These are phyloP conservation scores for Todiramphus chloris DNA, from an alignment of 2,113 vertebrate genomes.

Conservation along the genomic window DNA sequence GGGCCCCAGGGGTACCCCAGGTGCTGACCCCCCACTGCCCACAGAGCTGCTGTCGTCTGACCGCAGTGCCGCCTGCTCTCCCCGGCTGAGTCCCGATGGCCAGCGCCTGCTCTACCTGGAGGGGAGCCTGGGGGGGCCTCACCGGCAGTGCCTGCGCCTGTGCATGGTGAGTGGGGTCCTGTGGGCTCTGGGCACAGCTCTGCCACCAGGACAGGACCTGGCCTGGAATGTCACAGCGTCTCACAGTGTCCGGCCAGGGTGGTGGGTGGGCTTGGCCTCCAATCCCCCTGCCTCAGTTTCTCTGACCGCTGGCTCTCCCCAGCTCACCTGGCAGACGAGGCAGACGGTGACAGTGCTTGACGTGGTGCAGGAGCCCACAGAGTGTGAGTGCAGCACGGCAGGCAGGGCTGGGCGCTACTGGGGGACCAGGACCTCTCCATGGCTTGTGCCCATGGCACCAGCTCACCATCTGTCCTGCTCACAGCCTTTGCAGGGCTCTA, in stretches of 20 bases:
- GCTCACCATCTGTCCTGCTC: neutral
- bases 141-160: slow-evolving; percentile 86
- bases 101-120: slow-evolving; percentile 87
- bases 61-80: slow-evolving; percentile 79
- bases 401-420: neutral
- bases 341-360: neutral
- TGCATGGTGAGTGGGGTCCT: slow-evolving; percentile 79
- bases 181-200: rapidly evolving
- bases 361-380: neutral
- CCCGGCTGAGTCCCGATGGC: slow-evolving; percentile 91
- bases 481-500: slow-evolving; percentile 91
- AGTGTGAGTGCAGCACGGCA: rapidly evolving
- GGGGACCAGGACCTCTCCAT: rapidly evolving
- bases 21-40: neutral
- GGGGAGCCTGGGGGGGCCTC: slow-evolving; percentile 80
- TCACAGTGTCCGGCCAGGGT: rapidly evolving
- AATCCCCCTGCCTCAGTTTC: neutral
- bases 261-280: rapidly evolving
- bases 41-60: slow-evolving; percentile 86
- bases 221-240: neutral
- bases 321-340: slow-evolving; percentile 26
- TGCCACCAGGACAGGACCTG: neutral
- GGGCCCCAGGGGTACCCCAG: rapidly evolving
- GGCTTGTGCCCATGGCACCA: rapidly evolving
- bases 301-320: neutral